Evolutionary conservation across 2,113 vertebrate species (phyloP).

Genomic region (Sakesphorus luctuosus): DNA sequence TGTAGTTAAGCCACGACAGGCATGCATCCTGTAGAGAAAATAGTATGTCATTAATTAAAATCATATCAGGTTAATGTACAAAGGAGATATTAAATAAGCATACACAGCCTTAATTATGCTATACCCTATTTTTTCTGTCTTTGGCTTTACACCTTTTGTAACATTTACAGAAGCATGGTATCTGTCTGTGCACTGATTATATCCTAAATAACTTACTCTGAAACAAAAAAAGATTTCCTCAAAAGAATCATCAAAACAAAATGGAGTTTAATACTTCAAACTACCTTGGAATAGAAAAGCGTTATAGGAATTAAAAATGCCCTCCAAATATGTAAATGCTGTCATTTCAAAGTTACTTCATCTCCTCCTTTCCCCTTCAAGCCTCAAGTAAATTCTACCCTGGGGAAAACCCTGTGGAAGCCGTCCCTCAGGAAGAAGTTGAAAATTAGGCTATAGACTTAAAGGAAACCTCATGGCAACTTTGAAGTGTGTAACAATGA

Average conservation of each 20-base stretch:
- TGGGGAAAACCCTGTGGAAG: neutral
- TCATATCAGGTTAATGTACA: neutral
- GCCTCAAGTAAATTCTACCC: neutral
- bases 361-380: neutral
- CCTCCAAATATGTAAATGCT: neutral
- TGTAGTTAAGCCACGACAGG: neutral
- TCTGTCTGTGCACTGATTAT: neutral
- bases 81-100: neutral
- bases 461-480: neutral
- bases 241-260: neutral
- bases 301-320: constrained; percentile 6
- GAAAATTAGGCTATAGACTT: neutral
- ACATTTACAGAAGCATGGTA: neutral
- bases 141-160: neutral
- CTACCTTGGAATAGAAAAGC: neutral
- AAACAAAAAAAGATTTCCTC: neutral
- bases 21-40: neutral
- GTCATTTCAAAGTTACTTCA: neutral
- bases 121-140: neutral
- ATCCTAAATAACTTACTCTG: neutral
- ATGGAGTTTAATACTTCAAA: constrained; percentile 5
- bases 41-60: constrained; percentile 5
- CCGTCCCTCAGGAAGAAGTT: neutral
- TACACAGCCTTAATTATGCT: neutral
- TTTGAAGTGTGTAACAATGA: neutral